Base-by-base conservation (phyloP, 2,888 invertebrate genomes). In the Quadroppia sp. region DNA sequence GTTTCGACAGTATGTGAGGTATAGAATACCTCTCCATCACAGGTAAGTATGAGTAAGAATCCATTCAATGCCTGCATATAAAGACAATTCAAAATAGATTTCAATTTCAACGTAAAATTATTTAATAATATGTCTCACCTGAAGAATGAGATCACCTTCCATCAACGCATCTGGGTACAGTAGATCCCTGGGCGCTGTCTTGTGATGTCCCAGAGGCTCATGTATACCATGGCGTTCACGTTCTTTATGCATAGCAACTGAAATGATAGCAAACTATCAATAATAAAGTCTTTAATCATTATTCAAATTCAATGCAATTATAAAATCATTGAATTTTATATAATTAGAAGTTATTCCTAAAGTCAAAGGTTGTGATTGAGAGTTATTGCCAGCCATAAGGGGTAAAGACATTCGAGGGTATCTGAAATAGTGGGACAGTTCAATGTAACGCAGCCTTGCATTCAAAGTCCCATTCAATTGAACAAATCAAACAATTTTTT, bases 31-130 rank as follows among this genome's bases (percentile, higher is more conserved):
- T 99, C 99, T 77, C 98, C 98, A 83, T 98, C 97, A 85, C 96
- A 96, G 79, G 96, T 97, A 78, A 99, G 87, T 82, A 99, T 96
- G 87, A 99, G 91, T 82, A 99, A 89, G 87, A 99, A 99, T 80
- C 99, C 99, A 85, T 98, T 98, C 83, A 99, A 87, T 78, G 98
- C 98, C 97, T 96, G 88, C n/a, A n/a, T n/a, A n/a, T n/a, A n/a
- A n/a, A n/a, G n/a, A n/a, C n/a, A n/a, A n/a, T n/a, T n/a, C n/a
- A n/a, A n/a, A n/a, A n/a, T n/a, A n/a, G n/a, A n/a, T n/a, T n/a
- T n/a, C n/a, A n/a, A n/a, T n/a, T n/a, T n/a, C n/a, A n/a, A n/a
- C n/a, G n/a, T n/a, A n/a, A n/a, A n/a, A n/a, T n/a, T n/a, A n/a
- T n/a, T n/a, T n/a, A n/a, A n/a, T n/a, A n/a, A n/a, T n/a, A n/a